phyloP scores from a whole-genome alignment of 2,888 invertebrate genomes.

The Euplexia lucipara region DNA sequence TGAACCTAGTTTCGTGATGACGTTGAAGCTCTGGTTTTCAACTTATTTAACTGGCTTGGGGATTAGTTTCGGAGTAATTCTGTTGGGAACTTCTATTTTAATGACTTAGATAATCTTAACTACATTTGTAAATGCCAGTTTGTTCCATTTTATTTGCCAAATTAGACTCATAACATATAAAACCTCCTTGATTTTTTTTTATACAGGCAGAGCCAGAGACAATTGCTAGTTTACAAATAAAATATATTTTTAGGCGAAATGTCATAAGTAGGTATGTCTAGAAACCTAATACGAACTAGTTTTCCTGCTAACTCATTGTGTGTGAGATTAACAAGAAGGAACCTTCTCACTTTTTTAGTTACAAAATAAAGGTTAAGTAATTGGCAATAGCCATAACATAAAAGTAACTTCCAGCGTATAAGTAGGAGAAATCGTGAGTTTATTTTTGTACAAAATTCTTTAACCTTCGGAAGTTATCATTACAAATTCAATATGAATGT shows the following conservation, averaged over 20 bases:
- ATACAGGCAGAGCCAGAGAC: neutral
- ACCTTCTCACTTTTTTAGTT: too few species aligned
- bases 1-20: constrained; percentile 51
- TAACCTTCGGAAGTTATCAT: too few species aligned
- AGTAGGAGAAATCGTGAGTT: too few species aligned
- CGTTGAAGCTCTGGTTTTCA: constrained; percentile 28
- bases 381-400: too few species aligned
- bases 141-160: constrained; percentile 27
- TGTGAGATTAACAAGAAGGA: neutral
- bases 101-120: constrained; percentile 24
- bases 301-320: constrained; percentile 21
- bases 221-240: neutral
- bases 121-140: neutral
- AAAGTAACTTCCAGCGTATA: too few species aligned
- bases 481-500: too few species aligned
- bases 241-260: neutral
- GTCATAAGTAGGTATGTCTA: constrained; percentile 9
- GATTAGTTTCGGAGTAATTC: constrained; percentile 33
- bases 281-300: constrained; percentile 4
- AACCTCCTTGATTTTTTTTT: constrained; percentile 18
- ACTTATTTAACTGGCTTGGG: constrained; percentile 38
- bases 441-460: too few species aligned
- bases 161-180: constrained; percentile 4
- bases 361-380: too few species aligned
- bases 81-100: constrained; percentile 18